phyloP scores from a whole-genome alignment of 2,888 invertebrate genomes.

The Pristionchus maxplancki region DNA sequence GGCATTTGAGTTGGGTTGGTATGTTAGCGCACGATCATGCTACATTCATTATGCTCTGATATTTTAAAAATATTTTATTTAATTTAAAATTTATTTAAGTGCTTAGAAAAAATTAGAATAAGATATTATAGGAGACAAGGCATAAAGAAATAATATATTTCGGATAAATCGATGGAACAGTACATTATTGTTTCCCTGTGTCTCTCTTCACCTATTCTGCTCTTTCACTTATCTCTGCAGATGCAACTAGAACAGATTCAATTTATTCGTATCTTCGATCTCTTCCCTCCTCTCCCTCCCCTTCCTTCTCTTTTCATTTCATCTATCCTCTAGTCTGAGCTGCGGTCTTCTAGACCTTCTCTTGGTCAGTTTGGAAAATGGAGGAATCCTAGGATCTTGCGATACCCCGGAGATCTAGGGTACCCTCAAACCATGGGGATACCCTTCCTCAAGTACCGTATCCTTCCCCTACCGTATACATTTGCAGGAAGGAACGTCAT shows the following conservation, averaged over 20 bases:
- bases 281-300: not conserved
- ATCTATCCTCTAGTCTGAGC: constrained; percentile 32
- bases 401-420: not conserved
- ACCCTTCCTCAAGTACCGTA: not conserved
- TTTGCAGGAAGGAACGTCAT: constrained; percentile 18
- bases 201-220: not conserved
- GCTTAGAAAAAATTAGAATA: not conserved
- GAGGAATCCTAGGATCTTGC: not conserved
- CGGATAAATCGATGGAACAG: not conserved
- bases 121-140: not conserved
- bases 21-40: not conserved
- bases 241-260: not conserved
- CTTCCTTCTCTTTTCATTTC: constrained; percentile 20
- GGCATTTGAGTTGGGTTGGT: not conserved
- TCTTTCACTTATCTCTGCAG: not conserved
- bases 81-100: not conserved
- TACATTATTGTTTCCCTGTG: not conserved
- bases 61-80: no score
- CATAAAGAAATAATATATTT: not conserved
- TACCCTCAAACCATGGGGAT: not conserved
- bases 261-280: not conserved
- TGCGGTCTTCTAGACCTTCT: not conserved
- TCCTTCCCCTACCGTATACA: not conserved
- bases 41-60: no score
- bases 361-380: not conserved